Conservation (phyloP, 2,797 vertebrate genomes). For the Margarornis squamiger region DNA sequence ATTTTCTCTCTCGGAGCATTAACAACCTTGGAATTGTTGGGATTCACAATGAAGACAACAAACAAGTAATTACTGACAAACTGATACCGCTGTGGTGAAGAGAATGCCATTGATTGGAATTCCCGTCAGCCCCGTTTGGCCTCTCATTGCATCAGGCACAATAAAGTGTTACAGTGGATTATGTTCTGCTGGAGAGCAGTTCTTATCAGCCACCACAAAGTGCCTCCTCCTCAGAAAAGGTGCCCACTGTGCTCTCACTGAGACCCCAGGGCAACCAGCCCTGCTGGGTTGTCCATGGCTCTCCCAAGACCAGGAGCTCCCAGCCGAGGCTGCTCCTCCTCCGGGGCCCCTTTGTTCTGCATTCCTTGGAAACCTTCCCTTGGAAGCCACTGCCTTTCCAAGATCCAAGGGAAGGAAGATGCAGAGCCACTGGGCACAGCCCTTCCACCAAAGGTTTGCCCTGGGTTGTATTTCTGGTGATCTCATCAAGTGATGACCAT, state of each 20-base stretch:
- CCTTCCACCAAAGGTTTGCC: not conserved
- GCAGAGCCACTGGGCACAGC: not conserved
- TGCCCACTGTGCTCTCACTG: not conserved
- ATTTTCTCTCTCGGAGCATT: constrained; percentile 69
- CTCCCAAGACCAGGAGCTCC: not conserved
- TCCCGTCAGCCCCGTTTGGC: constrained; percentile 63
- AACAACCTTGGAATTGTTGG: constrained; percentile 72
- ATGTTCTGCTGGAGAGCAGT: constrained; percentile 18
- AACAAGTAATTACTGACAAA: constrained; percentile 71
- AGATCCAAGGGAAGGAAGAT: not conserved
- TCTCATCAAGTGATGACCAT: not conserved
- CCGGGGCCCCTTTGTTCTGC: accelerated
- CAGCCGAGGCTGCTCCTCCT: not conserved
- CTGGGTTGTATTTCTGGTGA: not conserved
- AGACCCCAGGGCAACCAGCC: too few species aligned
- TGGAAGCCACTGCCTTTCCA: not conserved
- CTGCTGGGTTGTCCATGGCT: accelerated
- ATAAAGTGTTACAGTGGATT: constrained; percentile 65
- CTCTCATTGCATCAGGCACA: constrained; percentile 64
- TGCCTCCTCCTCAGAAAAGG: not conserved
- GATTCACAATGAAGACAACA: constrained; percentile 73
- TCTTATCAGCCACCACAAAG: constrained; percentile 19
- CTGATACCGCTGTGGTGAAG: constrained; percentile 60
- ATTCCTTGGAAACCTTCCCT: not conserved
- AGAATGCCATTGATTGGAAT: constrained; percentile 71